Percentiles rank a stretch among this genome's conserved stretches.
Evolutionary conservation across 1,140 invertebrate genomes (phyloP).

Genomic region (Periplaneta americana): DNA sequence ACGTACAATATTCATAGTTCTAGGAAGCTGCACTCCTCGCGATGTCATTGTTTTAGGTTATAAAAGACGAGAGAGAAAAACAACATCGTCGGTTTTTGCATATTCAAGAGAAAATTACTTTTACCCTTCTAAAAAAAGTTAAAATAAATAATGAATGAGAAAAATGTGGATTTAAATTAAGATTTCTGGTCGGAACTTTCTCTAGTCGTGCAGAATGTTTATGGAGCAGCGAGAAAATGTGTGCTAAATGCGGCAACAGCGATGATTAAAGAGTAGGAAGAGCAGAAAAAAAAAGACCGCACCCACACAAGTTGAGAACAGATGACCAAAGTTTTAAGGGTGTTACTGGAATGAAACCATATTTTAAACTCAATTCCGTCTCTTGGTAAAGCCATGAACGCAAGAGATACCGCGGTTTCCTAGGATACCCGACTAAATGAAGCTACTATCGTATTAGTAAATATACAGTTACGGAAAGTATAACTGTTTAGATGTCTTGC

Average conservation of each 20-base stretch:
- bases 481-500: background rate
- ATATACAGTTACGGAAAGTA: background rate
- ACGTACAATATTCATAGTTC: background rate
- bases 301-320: constrained; percentile 3
- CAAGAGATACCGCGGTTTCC: background rate
- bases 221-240: constrained; percentile 4
- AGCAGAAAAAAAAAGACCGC: background rate
- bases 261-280: constrained; percentile 1
- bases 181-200: constrained; percentile 9
- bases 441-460: background rate
- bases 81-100: background rate
- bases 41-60: background rate
- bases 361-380: constrained; percentile 9
- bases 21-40: background rate
- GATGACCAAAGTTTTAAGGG: constrained; percentile 9
- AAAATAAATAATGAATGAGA: constrained; percentile 5
- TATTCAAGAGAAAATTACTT: constrained; percentile 7
- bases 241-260: constrained; percentile 3
- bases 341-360: constrained; percentile 8
- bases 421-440: background rate
- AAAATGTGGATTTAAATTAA: constrained; percentile 12
- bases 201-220: constrained; percentile 2
- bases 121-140: constrained; percentile 6
- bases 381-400: background rate
- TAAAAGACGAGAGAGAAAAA: background rate